Evolutionary conservation across 2,113 vertebrate genomes (phyloP).

Genomic region (Hypanus sabinus): DNA sequence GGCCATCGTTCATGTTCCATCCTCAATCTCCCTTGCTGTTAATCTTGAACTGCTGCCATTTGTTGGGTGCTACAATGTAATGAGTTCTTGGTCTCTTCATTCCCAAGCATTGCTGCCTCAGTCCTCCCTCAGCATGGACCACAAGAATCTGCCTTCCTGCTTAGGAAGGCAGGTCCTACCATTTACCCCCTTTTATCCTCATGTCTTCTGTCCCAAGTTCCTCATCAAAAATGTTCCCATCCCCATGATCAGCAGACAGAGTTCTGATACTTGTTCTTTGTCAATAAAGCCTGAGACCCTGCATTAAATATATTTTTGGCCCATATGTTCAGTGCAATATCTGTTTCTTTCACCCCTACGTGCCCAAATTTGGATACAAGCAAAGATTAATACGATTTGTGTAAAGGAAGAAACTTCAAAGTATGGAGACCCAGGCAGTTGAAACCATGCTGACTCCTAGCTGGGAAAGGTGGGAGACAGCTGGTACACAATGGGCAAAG

Average conservation of each 20-base stretch:
- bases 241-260: background rate
- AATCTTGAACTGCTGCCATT: no score
- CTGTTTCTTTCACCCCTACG: background rate
- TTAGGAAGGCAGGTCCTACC: background rate
- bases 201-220: background rate
- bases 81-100: background rate
- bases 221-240: background rate
- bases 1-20: no score
- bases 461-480: background rate
- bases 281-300: background rate
- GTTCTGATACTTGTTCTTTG: background rate
- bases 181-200: background rate
- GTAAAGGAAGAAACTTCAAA: background rate
- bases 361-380: background rate
- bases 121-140: background rate
- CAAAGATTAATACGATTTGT: no score
- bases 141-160: background rate
- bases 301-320: background rate
- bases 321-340: background rate
- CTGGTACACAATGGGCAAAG: background rate
- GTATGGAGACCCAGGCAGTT: background rate
- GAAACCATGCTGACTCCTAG: background rate
- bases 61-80: no score
- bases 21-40: no score
- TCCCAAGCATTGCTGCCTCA: no score